Evolutionary conservation across 2,113 vertebrate species (phyloP).

Genomic region (Misgurnus anguillicaudatus): DNA sequence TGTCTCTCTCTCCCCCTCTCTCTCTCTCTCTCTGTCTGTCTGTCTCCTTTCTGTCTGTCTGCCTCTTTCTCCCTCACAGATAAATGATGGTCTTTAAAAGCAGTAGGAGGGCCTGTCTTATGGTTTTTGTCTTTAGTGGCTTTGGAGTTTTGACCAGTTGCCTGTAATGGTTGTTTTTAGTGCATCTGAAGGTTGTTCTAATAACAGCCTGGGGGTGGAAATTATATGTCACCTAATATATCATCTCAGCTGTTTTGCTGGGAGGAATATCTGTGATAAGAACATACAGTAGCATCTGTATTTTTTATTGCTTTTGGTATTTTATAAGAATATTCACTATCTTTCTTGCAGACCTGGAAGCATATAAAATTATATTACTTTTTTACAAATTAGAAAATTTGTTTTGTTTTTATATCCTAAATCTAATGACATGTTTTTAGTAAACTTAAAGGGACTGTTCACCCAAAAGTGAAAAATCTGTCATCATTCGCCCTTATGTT

Average conservation of each 20-base stretch:
- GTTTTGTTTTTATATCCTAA: too few species aligned
- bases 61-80: background rate
- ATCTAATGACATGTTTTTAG: too few species aligned
- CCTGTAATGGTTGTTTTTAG: slow-evolving; percentile 54
- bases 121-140: slow-evolving; percentile 22
- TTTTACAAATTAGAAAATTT: too few species aligned
- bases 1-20: slow-evolving; percentile 6
- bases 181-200: slow-evolving; percentile 43
- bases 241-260: slow-evolving; percentile 25
- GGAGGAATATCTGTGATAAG: background rate
- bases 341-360: too few species aligned
- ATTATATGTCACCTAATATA: slow-evolving; percentile 44
- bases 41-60: background rate
- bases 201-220: slow-evolving; percentile 47
- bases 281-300: slow-evolving; percentile 16
- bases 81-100: slow-evolving; percentile 42
- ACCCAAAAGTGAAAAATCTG: too few species aligned
- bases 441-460: too few species aligned
- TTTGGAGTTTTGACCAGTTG: slow-evolving; percentile 43
- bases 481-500: too few species aligned
- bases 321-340: background rate
- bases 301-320: background rate
- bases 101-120: slow-evolving; percentile 29
- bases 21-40: background rate
- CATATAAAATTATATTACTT: too few species aligned